phyloP scores from a whole-genome alignment of 2,113 vertebrate genomes.

The Pardalotus punctatus region DNA sequence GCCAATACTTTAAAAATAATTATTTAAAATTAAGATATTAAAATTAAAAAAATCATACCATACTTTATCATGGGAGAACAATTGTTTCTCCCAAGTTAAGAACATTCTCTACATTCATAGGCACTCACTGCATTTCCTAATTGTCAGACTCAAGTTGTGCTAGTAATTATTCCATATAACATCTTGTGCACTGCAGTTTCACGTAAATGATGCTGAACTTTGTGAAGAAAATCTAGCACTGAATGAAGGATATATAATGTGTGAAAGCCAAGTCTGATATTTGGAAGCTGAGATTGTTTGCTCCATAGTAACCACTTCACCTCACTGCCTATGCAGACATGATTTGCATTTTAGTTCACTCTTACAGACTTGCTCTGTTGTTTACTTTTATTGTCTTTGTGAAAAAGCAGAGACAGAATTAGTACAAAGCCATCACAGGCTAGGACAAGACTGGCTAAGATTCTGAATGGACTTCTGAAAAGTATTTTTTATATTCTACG shows the following conservation, averaged over 20 bases:
- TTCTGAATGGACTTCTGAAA: neutral
- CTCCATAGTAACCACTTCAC: slow-evolving; percentile 81
- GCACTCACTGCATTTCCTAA: neutral
- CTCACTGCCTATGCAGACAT: slow-evolving; percentile 70
- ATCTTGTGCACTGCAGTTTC: neutral
- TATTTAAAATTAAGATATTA: neutral
- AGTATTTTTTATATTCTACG: neutral
- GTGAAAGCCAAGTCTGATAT: slow-evolving; percentile 70
- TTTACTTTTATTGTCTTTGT: slow-evolving; percentile 28
- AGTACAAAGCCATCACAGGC: neutral
- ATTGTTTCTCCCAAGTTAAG: neutral
- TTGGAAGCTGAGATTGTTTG: slow-evolving; percentile 64
- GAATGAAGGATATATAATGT: neutral
- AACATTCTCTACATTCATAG: neutral
- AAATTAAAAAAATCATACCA: neutral
- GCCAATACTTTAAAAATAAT: neutral
- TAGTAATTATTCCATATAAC: neutral
- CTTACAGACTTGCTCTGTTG: slow-evolving; percentile 40
- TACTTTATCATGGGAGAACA: neutral
- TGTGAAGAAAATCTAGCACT: neutral
- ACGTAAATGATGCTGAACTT: neutral
- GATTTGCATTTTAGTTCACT: slow-evolving; percentile 73
- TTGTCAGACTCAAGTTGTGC: neutral
- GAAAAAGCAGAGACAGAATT: slow-evolving; percentile 5
- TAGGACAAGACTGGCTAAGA: neutral